Evolutionary conservation across 2,113 vertebrate genomes (phyloP).

Genomic region (Calidris pugnax): DNA sequence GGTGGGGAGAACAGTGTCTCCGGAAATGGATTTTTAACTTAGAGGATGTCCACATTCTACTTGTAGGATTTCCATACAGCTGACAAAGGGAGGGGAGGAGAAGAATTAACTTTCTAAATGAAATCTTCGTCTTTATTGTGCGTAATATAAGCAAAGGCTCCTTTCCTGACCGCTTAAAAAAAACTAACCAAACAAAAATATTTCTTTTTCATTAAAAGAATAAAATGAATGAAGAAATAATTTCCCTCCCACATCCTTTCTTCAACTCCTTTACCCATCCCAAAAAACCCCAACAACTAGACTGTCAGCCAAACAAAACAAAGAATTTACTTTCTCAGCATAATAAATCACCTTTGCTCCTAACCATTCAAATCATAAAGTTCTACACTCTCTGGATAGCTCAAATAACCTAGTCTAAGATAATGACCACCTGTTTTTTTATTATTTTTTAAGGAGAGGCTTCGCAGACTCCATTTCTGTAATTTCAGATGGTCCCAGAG

Average conservation of each 20-base stretch:
- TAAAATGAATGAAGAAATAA: slow-evolving; percentile 57
- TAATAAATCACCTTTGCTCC: slow-evolving; percentile 59
- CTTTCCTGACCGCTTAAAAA: slow-evolving; percentile 21
- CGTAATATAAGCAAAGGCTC: not conserved
- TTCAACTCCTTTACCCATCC: slow-evolving; percentile 29
- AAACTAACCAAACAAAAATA: slow-evolving; percentile 48
- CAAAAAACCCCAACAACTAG: not conserved
- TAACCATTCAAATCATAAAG: slow-evolving; percentile 36
- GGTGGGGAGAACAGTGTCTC: not conserved
- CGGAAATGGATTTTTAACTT: not conserved
- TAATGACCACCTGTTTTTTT: slow-evolving; percentile 37
- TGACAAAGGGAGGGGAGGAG: not conserved
- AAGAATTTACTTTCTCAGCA: slow-evolving; percentile 50
- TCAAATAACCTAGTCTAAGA: slow-evolving; percentile 27
- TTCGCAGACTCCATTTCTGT: slow-evolving; percentile 21
- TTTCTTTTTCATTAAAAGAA: slow-evolving; percentile 63
- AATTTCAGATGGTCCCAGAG: slow-evolving; percentile 36
- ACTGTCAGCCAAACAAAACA: slow-evolving; percentile 58
- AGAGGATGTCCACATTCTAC: not conserved
- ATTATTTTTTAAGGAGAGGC: slow-evolving; percentile 25
- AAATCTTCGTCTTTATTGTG: not conserved
- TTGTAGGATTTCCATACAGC: not conserved
- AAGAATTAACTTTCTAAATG: slow-evolving; percentile 30
- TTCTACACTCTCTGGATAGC: not conserved
- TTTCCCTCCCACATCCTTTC: slow-evolving; percentile 60